These are phyloP conservation scores for Phortica variegata DNA, from an alignment of 1,140 invertebrate species.

Conservation along the genomic window DNA sequence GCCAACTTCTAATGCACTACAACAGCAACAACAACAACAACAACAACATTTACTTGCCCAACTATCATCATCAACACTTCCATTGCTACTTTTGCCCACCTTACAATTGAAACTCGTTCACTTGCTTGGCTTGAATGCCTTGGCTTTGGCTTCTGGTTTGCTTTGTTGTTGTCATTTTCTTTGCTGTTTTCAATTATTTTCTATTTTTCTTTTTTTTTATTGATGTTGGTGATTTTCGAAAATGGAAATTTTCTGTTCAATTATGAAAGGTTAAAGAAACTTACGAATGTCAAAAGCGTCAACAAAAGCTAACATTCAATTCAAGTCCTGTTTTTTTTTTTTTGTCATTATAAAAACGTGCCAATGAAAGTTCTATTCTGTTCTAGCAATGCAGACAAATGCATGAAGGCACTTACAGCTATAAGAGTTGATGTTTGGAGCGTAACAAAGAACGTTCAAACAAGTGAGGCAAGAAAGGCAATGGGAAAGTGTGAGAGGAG, in stretches of 20 bases:
- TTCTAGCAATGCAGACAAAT: slow-evolving; percentile 29
- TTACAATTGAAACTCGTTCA: slow-evolving; percentile 52
- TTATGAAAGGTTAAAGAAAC: no score
- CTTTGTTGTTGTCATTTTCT: slow-evolving; percentile 21
- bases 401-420: slow-evolving; percentile 37
- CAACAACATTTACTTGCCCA: slow-evolving; percentile 3
- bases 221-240: slow-evolving; percentile 11
- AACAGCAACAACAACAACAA: slow-evolving; percentile 9
- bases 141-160: no score
- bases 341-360: slow-evolving; percentile 10
- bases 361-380: slow-evolving; percentile 3
- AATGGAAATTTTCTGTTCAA: slow-evolving; percentile 10
- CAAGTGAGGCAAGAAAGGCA: no score
- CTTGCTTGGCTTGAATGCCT: slow-evolving; percentile 42
- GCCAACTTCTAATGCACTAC: no score
- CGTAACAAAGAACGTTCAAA: no score
- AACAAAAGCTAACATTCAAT: slow-evolving; percentile 52
- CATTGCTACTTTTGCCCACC: slow-evolving; percentile 15
- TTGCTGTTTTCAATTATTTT: slow-evolving; percentile 9
- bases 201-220: background rate
- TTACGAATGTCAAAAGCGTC: no score
- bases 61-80: background rate
- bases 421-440: no score
- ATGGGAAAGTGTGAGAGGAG: no score
- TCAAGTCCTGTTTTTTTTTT: slow-evolving; percentile 18